Conservation (phyloP, 2,888 invertebrate species). For the Neoaliturus tenellus region DNA sequence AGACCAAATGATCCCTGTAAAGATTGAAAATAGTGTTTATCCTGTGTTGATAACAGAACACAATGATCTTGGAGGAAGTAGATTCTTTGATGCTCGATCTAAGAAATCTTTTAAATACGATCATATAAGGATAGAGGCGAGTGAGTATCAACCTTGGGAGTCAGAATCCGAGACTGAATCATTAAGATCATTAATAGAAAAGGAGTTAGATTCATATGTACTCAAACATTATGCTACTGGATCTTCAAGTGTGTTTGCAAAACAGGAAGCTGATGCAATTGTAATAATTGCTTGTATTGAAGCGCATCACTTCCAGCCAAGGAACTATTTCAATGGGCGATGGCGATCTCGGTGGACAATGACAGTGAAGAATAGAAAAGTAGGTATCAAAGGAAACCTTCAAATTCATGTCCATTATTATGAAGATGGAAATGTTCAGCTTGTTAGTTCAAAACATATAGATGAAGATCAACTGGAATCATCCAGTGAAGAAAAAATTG, state of each 20-base stretch:
- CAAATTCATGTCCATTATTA: constrained; percentile 98
- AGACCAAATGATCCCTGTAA: constrained; percentile 98
- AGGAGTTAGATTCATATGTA: constrained; percentile 93
- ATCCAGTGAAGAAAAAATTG: constrained; percentile 85
- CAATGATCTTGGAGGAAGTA: constrained; percentile 95
- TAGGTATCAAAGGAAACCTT: constrained; percentile 90
- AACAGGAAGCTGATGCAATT: constrained; percentile 78
- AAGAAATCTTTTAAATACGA: constrained; percentile 98
- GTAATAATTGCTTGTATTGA: constrained; percentile 97
- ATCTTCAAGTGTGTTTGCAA: constrained; percentile 75
- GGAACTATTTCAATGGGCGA: constrained; percentile 86
- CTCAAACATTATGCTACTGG: constrained; percentile 94
- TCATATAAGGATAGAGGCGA: constrained; percentile 96
- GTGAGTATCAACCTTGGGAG: constrained; percentile 82
- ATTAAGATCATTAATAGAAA: constrained; percentile 94
- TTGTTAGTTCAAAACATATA: constrained; percentile 98
- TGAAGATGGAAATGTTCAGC: constrained; percentile 99
- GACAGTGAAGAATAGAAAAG: constrained; percentile 82
- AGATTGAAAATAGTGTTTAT: constrained; percentile 92
- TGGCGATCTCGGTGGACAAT: constrained; percentile 99
- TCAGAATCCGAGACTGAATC: constrained; percentile 85
- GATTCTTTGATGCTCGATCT: constrained; percentile 96
- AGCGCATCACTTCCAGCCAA: constrained; percentile 91
- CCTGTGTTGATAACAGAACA: constrained; percentile 97
- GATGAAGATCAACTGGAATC: constrained; percentile 78